Evolutionary conservation across 2,797 vertebrate species (phyloP).

Genomic region (Acrossocheilus fasciatus): DNA sequence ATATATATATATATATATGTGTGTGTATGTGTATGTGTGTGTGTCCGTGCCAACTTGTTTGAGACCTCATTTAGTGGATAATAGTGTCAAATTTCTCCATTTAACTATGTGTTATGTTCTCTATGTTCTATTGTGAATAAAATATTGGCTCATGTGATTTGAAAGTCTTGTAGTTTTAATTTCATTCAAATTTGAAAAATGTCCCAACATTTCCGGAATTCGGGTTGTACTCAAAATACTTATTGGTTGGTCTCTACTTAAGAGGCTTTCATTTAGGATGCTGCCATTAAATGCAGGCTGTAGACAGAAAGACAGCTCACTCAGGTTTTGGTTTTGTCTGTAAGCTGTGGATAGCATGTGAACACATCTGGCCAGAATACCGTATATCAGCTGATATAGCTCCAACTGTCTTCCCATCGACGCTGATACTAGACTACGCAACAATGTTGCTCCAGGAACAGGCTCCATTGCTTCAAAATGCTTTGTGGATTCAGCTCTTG

Average conservation of each 20-base stretch:
- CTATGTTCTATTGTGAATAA: too few relatives aligned
- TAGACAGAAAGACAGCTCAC: not conserved
- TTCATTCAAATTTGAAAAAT: too few relatives aligned
- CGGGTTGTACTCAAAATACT: too few relatives aligned
- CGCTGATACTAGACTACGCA: not conserved
- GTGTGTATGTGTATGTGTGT: too few relatives aligned
- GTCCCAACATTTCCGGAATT: too few relatives aligned
- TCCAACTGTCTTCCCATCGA: not conserved
- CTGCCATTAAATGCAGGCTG: not conserved
- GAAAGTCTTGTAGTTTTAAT: too few relatives aligned
- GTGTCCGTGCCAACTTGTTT: too few relatives aligned
- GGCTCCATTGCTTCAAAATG: constrained; percentile 10
- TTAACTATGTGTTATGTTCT: too few relatives aligned
- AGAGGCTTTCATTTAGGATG: not conserved
- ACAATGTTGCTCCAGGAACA: not conserved
- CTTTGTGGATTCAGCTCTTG: constrained; percentile 38
- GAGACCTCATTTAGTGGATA: too few relatives aligned
- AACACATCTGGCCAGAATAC: not conserved
- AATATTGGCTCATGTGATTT: too few relatives aligned
- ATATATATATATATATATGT: too few relatives aligned
- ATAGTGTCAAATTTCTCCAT: too few relatives aligned
- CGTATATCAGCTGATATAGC: not conserved
- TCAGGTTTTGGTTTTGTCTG: not conserved
- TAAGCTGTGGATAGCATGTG: not conserved
- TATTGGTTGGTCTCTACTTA: not conserved